These are phyloP conservation scores for Australoheros facetus DNA, from an alignment of 2,797 vertebrate genomes.

Conservation along the genomic window DNA sequence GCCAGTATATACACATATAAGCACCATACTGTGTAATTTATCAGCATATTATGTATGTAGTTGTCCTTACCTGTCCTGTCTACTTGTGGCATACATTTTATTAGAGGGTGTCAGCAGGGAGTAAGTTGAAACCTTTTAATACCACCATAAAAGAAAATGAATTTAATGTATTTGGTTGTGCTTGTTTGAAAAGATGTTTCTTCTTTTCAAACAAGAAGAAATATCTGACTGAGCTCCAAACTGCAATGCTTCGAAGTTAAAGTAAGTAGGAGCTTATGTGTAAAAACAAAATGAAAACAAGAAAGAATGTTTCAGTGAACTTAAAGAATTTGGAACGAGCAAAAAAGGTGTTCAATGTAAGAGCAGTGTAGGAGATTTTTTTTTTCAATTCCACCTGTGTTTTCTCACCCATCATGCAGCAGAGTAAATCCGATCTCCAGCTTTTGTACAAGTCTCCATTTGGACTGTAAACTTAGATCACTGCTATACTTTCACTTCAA, in stretches of 20 bases:
- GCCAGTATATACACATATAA: neutral
- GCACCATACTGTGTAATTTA: neutral
- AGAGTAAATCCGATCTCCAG: neutral
- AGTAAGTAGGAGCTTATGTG: no score
- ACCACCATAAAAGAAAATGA: no score
- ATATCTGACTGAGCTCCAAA: neutral
- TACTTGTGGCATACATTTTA: neutral
- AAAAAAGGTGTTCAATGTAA: neutral
- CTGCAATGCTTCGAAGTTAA: neutral
- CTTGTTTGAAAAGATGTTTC: no score
- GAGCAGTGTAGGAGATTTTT: neutral
- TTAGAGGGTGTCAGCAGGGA: neutral
- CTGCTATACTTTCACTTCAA: neutral
- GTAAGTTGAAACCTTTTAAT: no score
- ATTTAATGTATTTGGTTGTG: no score
- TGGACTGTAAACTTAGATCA: neutral
- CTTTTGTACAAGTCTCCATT: neutral
- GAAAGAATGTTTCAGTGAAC: neutral
- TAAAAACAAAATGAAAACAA: no score
- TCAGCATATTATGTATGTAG: neutral
- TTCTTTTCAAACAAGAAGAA: neutral
- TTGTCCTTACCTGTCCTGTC: neutral
- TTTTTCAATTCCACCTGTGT: accelerated
- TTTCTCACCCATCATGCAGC: neutral
- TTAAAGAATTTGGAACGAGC: neutral